Evolutionary conservation across 2,797 vertebrate genomes (phyloP), one percentile per base, ranked within the genome.

Genomic region (Falco berigora): DNA sequence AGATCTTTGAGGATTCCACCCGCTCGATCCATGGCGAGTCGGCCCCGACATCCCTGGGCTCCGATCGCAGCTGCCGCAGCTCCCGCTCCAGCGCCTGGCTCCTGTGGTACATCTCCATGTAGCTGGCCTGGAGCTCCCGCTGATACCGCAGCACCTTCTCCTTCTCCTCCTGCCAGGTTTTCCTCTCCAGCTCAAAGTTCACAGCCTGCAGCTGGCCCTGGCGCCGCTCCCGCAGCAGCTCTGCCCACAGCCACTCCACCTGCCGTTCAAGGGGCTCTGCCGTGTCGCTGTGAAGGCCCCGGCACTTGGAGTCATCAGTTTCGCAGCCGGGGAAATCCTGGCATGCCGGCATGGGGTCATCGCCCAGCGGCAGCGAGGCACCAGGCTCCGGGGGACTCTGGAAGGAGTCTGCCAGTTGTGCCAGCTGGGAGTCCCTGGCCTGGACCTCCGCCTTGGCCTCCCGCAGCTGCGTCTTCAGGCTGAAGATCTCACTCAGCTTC

Each of bases 111-210:
- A 99, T 99, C 92, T 99, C 99, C 97, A 99, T 97, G 97, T 99
- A 99, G 97, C 99, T 98, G 95, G 98, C 98, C 98, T 99, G 99
- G 97, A 99, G 99, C 98, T 99, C 99, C 85, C 98, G 98, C 98
- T 99, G 99, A 98, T 99, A 99, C 94, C 99, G 98, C 97, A 99
- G 98, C 96, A 99, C 99, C 95, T 99, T 99, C 94, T 99, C 99
- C 97, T 99, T 99, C 96, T 99, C 99, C 27, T 98, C 98, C 98
- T 99, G 99, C 99, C 99, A 99, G 13, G 98, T 99, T 96, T 97
- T 98, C 88, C 98, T 98, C 98, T 99, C 99, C 56, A 98, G 98
- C 97, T 99, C 99, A 69, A 99, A 99, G 96, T 98, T 98, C 82
- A 98, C 96, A 20, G 98, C 98, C 98, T 99, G 99, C 74, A 99